Percentiles rank a stretch among this genome's conserved stretches.
Evolutionary conservation across 1,140 invertebrate species (phyloP).

Genomic region (Rhopalosiphum padi): DNA sequence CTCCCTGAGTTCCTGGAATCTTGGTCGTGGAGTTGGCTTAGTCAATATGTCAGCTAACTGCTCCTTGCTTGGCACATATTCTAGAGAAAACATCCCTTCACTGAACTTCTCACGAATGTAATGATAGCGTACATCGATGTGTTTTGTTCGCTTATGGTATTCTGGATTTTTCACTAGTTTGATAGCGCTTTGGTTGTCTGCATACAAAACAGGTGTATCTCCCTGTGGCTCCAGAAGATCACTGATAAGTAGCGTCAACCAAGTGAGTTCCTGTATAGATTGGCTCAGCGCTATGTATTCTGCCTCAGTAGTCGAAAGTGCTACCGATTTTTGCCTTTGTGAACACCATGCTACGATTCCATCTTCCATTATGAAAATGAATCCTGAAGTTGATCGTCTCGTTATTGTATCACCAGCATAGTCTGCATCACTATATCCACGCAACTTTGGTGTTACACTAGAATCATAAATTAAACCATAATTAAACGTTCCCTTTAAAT

Average conservation of each 20-base stretch:
- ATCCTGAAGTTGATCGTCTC: slow-evolving; percentile 62
- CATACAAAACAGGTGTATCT: slow-evolving; percentile 39
- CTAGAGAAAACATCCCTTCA: slow-evolving; percentile 53
- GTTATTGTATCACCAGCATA: slow-evolving; percentile 61
- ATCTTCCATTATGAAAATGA: slow-evolving; percentile 61
- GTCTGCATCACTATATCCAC: slow-evolving; percentile 57
- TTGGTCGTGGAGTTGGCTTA: slow-evolving; percentile 56
- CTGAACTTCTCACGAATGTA: slow-evolving; percentile 61
- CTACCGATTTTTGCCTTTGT: slow-evolving; percentile 66
- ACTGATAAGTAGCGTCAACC: slow-evolving; percentile 25
- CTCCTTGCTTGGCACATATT: slow-evolving; percentile 57
- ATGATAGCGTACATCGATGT: slow-evolving; percentile 62
- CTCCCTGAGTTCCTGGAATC: slow-evolving; percentile 43
- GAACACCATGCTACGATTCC: slow-evolving; percentile 67
- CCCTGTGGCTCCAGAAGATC: slow-evolving; percentile 28
- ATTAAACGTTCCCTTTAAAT: slow-evolving; percentile 54
- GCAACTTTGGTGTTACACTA: too few species aligned
- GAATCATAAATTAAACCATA: too few species aligned
- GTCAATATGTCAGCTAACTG: slow-evolving; percentile 59
- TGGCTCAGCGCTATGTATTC: not conserved
- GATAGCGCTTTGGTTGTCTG: slow-evolving; percentile 53
- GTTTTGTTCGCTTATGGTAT: slow-evolving; percentile 61
- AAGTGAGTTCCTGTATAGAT: slow-evolving; percentile 23
- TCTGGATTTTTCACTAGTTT: slow-evolving; percentile 58
- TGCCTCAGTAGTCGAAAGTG: slow-evolving; percentile 54